A percentile compares a stretch with the other conserved stretches of the same genome.
phyloP scores from a whole-genome alignment of 2,113 vertebrate genomes.

The Antennarius striatus region DNA sequence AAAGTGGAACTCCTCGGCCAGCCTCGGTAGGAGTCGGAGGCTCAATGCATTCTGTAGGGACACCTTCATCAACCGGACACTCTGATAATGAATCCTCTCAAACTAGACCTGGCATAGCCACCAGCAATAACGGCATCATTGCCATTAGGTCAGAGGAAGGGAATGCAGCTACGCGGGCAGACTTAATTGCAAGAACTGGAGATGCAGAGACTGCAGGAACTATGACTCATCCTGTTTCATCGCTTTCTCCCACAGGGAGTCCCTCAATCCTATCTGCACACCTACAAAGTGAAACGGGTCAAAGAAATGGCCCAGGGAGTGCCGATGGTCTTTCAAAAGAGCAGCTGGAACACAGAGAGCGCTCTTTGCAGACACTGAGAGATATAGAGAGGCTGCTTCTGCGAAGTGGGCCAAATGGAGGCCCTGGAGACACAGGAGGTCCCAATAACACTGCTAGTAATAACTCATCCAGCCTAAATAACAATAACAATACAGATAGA shows the following conservation, averaged over 20 bases:
- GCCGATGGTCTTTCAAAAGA: conserved; percentile 91
- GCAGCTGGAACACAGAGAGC: conserved; percentile 95
- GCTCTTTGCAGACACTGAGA: conserved; percentile 93
- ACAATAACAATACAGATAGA: conserved; percentile 76
- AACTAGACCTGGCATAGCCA: conserved; percentile 54
- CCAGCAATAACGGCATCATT: conserved; percentile 69
- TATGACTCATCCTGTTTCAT: conserved; percentile 55
- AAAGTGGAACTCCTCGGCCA: conserved; percentile 76
- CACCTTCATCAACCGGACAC: conserved; percentile 71
- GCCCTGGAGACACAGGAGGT: conserved; percentile 78
- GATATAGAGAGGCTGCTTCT: conserved; percentile 94
- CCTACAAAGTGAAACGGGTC: conserved; percentile 66
- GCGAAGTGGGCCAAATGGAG: conserved; percentile 82
- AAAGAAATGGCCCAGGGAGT: conserved; percentile 60
- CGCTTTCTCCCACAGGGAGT: conserved; percentile 73
- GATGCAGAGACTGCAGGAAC: conserved; percentile 54
- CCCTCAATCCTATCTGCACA: conserved; percentile 71
- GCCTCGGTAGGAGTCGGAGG: conserved; percentile 72
- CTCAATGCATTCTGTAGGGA: conserved; percentile 66
- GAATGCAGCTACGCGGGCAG: conserved; percentile 53
- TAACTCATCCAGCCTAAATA: conserved; percentile 64
- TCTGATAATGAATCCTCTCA: conserved; percentile 77
- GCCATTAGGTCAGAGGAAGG: conserved; percentile 80
- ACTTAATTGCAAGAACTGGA: conserved; percentile 49
- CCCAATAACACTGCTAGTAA: conserved; percentile 53